phyloP scores from a whole-genome alignment of 2,888 invertebrate genomes.

The Bombylius discolor region DNA sequence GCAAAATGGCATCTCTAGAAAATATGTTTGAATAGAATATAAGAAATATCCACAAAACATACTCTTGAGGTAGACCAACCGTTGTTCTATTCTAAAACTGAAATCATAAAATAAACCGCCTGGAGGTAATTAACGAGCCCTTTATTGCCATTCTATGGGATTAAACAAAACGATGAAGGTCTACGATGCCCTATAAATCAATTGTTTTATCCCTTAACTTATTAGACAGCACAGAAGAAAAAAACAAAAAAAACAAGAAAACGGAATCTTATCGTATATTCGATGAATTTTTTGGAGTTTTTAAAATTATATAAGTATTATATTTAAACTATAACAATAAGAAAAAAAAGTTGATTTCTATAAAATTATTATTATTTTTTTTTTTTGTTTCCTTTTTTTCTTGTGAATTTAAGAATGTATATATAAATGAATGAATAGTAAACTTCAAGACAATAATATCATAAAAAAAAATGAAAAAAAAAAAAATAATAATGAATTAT shows the following conservation, averaged over 20 bases:
- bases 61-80: background rate
- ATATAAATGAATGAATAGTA: no score
- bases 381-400: no score
- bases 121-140: slow-evolving; percentile 27
- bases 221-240: background rate
- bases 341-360: no score
- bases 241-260: background rate
- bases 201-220: slow-evolving; percentile 13
- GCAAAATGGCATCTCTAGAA: slow-evolving; percentile 9
- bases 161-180: slow-evolving; percentile 12
- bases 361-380: no score
- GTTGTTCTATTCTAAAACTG: slow-evolving; percentile 5
- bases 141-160: slow-evolving; percentile 21
- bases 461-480: no score
- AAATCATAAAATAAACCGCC: slow-evolving; percentile 16
- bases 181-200: slow-evolving; percentile 12
- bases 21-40: slow-evolving; percentile 8
- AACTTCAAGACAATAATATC: no score
- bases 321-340: no score
- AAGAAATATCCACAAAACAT: background rate
- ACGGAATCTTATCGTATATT: background rate
- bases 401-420: no score
- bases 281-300: no score
- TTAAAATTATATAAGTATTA: no score
- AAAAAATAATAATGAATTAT: no score